phyloP scores from a whole-genome alignment of 2,888 invertebrate species.

The Xanthia icteritia region DNA sequence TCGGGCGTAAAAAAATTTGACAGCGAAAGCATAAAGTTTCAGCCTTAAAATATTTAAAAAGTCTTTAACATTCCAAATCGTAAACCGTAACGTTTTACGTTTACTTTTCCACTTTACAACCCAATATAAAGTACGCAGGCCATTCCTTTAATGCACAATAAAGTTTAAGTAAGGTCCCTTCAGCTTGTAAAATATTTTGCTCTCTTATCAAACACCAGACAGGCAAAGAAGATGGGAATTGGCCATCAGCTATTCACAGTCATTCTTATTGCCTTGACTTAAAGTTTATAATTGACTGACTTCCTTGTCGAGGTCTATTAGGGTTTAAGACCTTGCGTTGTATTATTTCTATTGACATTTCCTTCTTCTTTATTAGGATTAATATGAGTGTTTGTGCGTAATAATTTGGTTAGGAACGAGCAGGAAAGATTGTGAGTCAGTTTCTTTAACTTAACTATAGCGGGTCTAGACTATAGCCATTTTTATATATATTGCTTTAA shows the following conservation, averaged over 20 bases:
- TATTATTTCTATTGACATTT: constrained; percentile 49
- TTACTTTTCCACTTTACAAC: constrained; percentile 42
- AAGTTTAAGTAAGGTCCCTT: constrained; percentile 49
- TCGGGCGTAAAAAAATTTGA: background rate
- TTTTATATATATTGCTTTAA: too few relatives aligned
- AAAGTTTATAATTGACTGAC: constrained; percentile 45
- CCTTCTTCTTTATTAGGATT: constrained; percentile 33
- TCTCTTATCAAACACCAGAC: constrained; percentile 62
- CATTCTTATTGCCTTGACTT: constrained; percentile 24
- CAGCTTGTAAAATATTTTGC: constrained; percentile 47
- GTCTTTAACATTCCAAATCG: constrained; percentile 32
- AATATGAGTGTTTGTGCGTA: constrained; percentile 13
- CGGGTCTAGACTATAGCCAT: background rate
- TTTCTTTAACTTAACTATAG: too few relatives aligned
- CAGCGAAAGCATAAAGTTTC: constrained; percentile 7
- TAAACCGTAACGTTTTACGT: constrained; percentile 39
- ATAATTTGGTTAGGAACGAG: constrained; percentile 15
- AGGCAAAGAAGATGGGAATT: constrained; percentile 47
- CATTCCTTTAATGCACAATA: constrained; percentile 47
- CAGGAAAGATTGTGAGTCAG: background rate
- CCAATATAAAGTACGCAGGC: constrained; percentile 40
- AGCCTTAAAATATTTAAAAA: constrained; percentile 32
- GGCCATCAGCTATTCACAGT: constrained; percentile 27
- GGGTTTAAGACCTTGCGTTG: constrained; percentile 29
- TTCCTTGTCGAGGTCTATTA: constrained; percentile 19